A percentile compares a stretch with the other conserved stretches of the same genome.
These are phyloP conservation scores for Amphibalanus amphitrite DNA, from an alignment of 1,140 invertebrate species.

Conservation along the genomic window DNA sequence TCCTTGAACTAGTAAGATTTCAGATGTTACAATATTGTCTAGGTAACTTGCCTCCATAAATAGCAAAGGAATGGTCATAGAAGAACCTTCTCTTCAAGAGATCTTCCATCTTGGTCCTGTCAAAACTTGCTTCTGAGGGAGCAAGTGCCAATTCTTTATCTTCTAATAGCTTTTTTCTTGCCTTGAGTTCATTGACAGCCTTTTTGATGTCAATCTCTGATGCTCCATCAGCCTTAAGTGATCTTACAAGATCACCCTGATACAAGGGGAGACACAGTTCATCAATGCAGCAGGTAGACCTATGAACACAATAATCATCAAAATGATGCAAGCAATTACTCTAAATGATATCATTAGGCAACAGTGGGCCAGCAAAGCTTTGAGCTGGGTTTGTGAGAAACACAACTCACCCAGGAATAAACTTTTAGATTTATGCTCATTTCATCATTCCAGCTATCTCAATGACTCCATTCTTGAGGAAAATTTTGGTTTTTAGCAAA, in stretches of 20 bases:
- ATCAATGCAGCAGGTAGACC: slow-evolving; percentile 8
- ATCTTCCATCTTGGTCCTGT: slow-evolving; percentile 89
- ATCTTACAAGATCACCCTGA: slow-evolving; percentile 16
- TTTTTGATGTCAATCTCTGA: slow-evolving; percentile 22
- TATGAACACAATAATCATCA: slow-evolving; percentile 2
- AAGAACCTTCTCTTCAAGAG: slow-evolving; percentile 93
- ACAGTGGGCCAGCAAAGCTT: neutral
- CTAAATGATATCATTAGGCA: slow-evolving; percentile 4
- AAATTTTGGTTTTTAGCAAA: no score
- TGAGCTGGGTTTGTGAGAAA: neutral
- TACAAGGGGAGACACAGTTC: slow-evolving; percentile 12
- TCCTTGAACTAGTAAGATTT: no score
- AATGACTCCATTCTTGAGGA: no score
- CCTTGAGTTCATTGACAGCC: slow-evolving; percentile 15
- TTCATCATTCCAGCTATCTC: no score
- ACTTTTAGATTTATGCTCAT: slow-evolving; percentile 2
- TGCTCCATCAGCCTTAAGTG: slow-evolving; percentile 15
- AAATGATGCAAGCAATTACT: slow-evolving; percentile 5
- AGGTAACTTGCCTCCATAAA: slow-evolving; percentile 66
- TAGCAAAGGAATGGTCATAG: slow-evolving; percentile 96
- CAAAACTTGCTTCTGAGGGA: slow-evolving; percentile 53
- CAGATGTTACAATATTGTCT: slow-evolving; percentile 7
- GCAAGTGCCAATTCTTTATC: slow-evolving; percentile 77
- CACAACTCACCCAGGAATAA: no score
- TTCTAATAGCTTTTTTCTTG: slow-evolving; percentile 40